These are phyloP conservation scores for Cydia splendana DNA, from an alignment of 1,140 invertebrate genomes.

Conservation along the genomic window DNA sequence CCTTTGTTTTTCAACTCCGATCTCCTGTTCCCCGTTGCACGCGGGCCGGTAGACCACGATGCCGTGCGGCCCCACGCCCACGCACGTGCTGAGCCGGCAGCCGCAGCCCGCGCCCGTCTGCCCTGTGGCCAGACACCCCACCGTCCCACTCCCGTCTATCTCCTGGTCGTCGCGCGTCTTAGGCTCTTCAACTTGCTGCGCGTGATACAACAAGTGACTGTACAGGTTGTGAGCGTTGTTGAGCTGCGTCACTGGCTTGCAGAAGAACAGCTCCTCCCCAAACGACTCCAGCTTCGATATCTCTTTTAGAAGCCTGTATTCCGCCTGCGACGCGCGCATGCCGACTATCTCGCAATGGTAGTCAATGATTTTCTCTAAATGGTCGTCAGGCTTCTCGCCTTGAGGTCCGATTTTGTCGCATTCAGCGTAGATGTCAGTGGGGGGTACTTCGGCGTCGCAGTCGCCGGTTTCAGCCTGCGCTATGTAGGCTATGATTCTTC, in stretches of 20 bases:
- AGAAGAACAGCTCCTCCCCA: slow-evolving; percentile 91
- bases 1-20: slow-evolving; percentile 83
- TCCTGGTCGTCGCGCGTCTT: slow-evolving; percentile 71
- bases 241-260: slow-evolving; percentile 79
- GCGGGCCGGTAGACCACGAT: slow-evolving; percentile 85
- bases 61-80: slow-evolving; percentile 91
- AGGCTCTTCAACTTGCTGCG: slow-evolving; percentile 65
- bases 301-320: slow-evolving; percentile 90
- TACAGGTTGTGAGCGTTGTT: slow-evolving; percentile 76
- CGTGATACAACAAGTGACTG: slow-evolving; percentile 74
- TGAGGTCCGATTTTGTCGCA: slow-evolving; percentile 82
- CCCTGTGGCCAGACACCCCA: slow-evolving; percentile 71
- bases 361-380: slow-evolving; percentile 82
- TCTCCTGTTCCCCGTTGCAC: slow-evolving; percentile 80
- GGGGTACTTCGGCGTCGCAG: slow-evolving; percentile 82
- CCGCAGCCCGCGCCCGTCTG: slow-evolving; percentile 71
- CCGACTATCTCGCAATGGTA: slow-evolving; percentile 81
- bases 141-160: slow-evolving; percentile 76
- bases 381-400: slow-evolving; percentile 82
- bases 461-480: slow-evolving; percentile 87
- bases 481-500: slow-evolving; percentile 87
- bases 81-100: slow-evolving; percentile 73
- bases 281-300: slow-evolving; percentile 89
- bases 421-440: slow-evolving; percentile 82
- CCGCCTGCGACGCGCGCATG: slow-evolving; percentile 81